Conservation (phyloP, 2,113 vertebrate species). For the Halcyon malimbica region DNA sequence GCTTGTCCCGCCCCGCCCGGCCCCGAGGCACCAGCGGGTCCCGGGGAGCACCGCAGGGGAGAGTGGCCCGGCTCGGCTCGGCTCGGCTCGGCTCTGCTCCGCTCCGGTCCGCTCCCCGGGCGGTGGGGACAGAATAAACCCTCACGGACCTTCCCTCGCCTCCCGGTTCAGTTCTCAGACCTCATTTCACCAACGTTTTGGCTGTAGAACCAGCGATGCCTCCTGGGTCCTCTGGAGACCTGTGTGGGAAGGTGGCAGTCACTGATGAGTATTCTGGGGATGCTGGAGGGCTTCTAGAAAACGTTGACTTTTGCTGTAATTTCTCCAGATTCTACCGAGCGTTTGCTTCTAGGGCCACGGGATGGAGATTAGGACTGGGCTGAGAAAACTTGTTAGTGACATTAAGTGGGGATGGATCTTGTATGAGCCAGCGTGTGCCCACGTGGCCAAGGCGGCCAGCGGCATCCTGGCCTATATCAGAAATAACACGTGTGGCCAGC, state of each 20-base stretch:
- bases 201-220: background rate
- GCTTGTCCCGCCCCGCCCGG: too few relatives aligned
- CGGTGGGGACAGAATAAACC: accelerated
- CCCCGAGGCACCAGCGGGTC: background rate
- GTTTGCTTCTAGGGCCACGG: background rate
- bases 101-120: background rate
- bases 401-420: accelerated
- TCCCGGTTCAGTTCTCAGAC: accelerated
- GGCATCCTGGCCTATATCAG: background rate
- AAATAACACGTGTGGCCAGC: background rate
- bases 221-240: background rate
- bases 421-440: background rate
- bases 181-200: accelerated
- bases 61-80: too few relatives aligned
- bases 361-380: background rate
- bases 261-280: accelerated
- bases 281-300: background rate
- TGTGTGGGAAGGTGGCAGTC: background rate
- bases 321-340: background rate
- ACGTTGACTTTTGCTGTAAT: background rate
- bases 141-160: accelerated
- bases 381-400: background rate
- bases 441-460: background rate
- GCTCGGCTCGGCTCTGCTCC: background rate
- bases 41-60: background rate